Evolutionary conservation across 2,113 vertebrate species (phyloP), one percentile per base, ranked within the genome.

Genomic region (Triplophysa rosa): DNA sequence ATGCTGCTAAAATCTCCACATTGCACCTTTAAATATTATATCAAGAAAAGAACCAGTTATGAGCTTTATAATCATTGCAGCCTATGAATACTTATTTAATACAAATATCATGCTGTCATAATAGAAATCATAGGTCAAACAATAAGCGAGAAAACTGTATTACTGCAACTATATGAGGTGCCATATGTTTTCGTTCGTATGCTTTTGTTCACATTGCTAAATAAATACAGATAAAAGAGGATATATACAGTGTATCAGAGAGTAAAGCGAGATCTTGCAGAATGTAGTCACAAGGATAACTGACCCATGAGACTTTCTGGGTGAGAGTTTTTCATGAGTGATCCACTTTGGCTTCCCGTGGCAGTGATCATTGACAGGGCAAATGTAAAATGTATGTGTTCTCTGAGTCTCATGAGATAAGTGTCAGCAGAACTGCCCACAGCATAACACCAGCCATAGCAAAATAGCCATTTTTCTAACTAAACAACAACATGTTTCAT

Each of bases 341-440:
- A 58, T 45, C 16, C 40, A 67, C 37, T 59, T 26, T 23, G 24
- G 66, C 40, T 42, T 67, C 45, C 23, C 62, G 78, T 77, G 67
- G 73, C 37, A 66, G 52, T 75, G 67, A 63, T 42, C 63, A 65
- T 37, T 83, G 52, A 61, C 58, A 58, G 69, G 23, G 29, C 67
- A 23, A 42, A 56, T 81, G 75, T 85, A 79, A 83, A 77, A 84
- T 84, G 37, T 23, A 81, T 84, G 67, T 11, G 10, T 61, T 69
- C 49, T 49, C 40, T 67, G 68, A n/a, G 8, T 68, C 67, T 58
- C 73, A 8, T 24, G 37, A 79, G 80, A 82, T 78, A 33, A 54
- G 33, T 16, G 21, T n/a, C 70, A 45, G 21, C 64, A 67, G 26
- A 52, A 63, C 78, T 58, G 19, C 29, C 16, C 24, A 76, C 14